A percentile compares a stretch with the other conserved stretches of the same genome.
Conservation (phyloP, 2,113 vertebrate species). For the Irena cyanogastra region DNA sequence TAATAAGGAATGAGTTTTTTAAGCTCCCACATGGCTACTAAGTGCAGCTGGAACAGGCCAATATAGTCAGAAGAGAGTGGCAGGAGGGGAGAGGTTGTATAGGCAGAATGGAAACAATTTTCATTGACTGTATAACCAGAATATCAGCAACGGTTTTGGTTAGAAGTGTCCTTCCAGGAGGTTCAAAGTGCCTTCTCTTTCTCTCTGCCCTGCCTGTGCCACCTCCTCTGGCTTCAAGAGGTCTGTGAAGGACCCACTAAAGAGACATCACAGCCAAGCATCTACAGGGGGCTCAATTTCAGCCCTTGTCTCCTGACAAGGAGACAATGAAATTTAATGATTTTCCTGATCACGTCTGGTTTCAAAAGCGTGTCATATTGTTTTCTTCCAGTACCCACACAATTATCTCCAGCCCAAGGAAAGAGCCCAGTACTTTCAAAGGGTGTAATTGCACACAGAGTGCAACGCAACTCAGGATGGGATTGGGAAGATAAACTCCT, state of each 20-base stretch:
- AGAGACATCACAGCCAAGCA: not conserved
- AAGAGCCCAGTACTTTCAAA: not conserved
- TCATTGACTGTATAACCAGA: rapidly evolving
- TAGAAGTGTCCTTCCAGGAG: not conserved
- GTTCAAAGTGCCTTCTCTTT: not conserved
- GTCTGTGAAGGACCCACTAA: not conserved
- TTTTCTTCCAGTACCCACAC: not conserved
- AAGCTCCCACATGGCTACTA: not conserved
- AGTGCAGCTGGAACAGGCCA: not conserved
- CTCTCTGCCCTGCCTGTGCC: not conserved
- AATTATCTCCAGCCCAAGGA: not conserved
- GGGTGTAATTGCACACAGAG: no score
- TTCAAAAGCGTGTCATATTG: not conserved
- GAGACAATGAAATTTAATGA: not conserved
- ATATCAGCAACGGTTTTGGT: not conserved
- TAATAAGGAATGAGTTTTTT: not conserved
- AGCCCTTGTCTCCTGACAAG: not conserved
- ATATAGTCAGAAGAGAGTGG: not conserved
- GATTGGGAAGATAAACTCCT: not conserved
- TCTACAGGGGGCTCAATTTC: not conserved
- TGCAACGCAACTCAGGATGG: not conserved
- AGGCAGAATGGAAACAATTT: not conserved
- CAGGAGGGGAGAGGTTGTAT: not conserved
- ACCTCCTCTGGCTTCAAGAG: not conserved
- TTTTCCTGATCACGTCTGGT: not conserved